Base-by-base conservation (phyloP, 2,113 vertebrate genomes). In the Hyla sarda region DNA sequence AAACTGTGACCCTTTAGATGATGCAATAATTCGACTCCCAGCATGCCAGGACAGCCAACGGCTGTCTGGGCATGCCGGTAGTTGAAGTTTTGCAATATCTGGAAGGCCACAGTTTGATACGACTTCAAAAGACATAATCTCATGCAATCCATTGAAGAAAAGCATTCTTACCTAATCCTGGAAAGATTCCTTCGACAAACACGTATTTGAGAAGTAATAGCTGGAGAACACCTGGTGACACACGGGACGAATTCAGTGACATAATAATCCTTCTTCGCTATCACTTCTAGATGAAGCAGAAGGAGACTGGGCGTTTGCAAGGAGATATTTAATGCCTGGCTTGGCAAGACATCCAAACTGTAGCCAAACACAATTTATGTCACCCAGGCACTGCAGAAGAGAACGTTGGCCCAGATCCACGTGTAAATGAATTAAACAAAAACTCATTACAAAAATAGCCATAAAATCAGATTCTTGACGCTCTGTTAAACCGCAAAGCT, bases 361-460 rank as follows among this genome's bases (percentile, higher is more conserved):
- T 23, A n/a, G 13, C 32, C 30, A 3, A 79, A 41, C 30, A 58
- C 30, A 41, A 79, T 78, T 78, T 79, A 79, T 58, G 37, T 45
- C 16, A 47, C 11, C 67, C 60, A 23, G 28, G 72, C 30, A 37
- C 47, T 30, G 81, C 62, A 58, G 48, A 72, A 58, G 23, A 73
- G 32, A 9, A 52, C 30, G 19, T 25, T 83, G 82, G 82, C 82
- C 34, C 12, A 25, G 32, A 25, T 73, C 82, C 82, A 83, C 25
- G 30, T 58, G 8, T 28, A 73, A 83, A 73, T 83, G 82, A 71
- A 83, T 83, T 83, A 83, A 74, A 83, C 67, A 82, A 54, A 83
- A 83, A 83, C 50, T 74, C 82, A 83, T 83, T 83, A 56, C 69
- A 54, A 73, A 82, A 56, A 83, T 83, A 71, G 82, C 67, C 37